phyloP scores from a whole-genome alignment of 2,797 vertebrate genomes.

The Eulemur rubriventer region DNA sequence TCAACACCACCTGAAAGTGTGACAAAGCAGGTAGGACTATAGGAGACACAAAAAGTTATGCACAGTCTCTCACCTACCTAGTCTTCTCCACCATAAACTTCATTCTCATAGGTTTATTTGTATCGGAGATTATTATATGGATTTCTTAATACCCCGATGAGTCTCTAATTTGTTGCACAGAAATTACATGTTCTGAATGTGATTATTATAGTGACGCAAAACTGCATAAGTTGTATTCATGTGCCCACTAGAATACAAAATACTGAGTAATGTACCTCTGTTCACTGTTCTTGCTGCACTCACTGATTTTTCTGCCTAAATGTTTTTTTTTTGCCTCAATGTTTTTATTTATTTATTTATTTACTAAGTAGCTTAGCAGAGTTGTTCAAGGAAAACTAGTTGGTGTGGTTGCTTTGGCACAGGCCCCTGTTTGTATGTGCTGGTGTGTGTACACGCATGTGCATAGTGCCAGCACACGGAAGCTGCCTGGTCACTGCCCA shows the following conservation, averaged over 20 bases:
- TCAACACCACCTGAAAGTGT: neutral
- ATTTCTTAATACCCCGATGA: neutral
- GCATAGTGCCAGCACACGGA: fast-evolving
- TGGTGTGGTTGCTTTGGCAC: neutral
- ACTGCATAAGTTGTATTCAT: neutral
- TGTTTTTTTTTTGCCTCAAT: too few species aligned
- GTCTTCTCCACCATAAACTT: neutral
- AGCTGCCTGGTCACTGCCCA: neutral
- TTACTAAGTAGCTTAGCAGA: neutral
- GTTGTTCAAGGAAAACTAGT: neutral
- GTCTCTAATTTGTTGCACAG: neutral
- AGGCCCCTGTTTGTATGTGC: too few species aligned
- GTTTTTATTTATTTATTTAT: too few species aligned
- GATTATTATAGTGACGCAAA: neutral
- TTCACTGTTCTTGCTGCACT: neutral
- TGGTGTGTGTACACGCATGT: fast-evolving
- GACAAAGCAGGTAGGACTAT: neutral
- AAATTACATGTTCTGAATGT: neutral
- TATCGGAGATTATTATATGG: neutral
- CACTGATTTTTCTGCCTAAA: neutral
- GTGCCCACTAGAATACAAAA: neutral
- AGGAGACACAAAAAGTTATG: neutral
- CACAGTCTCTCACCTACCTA: neutral
- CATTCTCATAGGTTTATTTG: neutral
- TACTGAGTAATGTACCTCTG: neutral